Evolutionary conservation across 2,113 vertebrate genomes (phyloP), one percentile per base, ranked within the genome.

Genomic region (Dolichallabes microphthalmus): DNA sequence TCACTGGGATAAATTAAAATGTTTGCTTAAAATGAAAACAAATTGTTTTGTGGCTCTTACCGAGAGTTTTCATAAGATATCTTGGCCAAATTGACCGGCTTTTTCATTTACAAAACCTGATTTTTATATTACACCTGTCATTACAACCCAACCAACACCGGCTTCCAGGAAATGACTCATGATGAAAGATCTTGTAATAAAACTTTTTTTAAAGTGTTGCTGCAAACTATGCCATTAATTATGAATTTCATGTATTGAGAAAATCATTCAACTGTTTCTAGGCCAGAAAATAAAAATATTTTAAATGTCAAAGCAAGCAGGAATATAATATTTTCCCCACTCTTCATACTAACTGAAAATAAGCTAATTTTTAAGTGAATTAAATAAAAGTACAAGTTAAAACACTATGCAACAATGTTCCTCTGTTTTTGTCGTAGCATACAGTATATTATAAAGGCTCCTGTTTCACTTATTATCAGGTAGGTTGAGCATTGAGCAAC

Each of bases 351-450:
- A 82, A 82, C 55, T 75, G 88, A 89, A 90, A 93, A 94, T 95
- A 95, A 94, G 94, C 94, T 95, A 92, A 86, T 89, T 90, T 73
- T 90, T 73, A 90, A 91, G 90, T 91, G 0, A 94, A 92, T 93
- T 32, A n/a, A 86, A 86, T 86, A 82, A 93, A 95, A 93, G 80
- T 85, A 25, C 30, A 25, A 22, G 86, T 76, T 83, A 71, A 85
- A 91, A 89, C 73, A 87, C 66, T 87, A 5, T 53, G 13, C 58
- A 90, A 64, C 35, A 80, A 73, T 22, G 10, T 83, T 63, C 0
- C 0, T 80, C 3, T 73, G 45, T 68, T 78, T 79, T 11, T 73
- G 14, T 22, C 19, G 20, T 2, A 77, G 32, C 6, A 35, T 35
- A 35, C n/a, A n/a, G 27, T 55, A 22, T 63, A 39, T 60, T 11